These are phyloP conservation scores for Amiota minor DNA, from an alignment of 2,888 invertebrate species.

Conservation along the genomic window DNA sequence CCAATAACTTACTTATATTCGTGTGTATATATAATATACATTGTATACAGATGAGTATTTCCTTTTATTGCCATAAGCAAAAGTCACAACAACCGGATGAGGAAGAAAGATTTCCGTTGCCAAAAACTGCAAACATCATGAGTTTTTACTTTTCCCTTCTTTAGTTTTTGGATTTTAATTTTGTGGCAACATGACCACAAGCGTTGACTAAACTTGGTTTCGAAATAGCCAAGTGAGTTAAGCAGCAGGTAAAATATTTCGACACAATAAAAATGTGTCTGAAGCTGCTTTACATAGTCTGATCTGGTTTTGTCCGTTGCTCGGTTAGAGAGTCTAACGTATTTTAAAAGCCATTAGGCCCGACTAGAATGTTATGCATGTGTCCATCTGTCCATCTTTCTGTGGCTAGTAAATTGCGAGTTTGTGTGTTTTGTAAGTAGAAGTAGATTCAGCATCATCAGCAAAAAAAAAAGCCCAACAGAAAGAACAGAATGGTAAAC, in stretches of 20 bases:
- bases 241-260: conserved; percentile 9
- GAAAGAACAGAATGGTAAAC: not conserved
- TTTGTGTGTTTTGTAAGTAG: not conserved
- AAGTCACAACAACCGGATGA: not conserved
- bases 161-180: not conserved
- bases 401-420: too few species aligned
- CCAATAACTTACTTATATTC: too few species aligned
- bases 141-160: not conserved
- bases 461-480: not conserved
- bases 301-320: too few species aligned
- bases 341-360: conserved; percentile 19
- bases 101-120: not conserved
- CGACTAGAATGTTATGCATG: not conserved
- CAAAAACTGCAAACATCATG: conserved; percentile 16
- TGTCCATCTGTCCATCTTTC: not conserved
- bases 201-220: not conserved
- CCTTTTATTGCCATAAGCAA: not conserved
- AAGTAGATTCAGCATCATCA: conserved; percentile 9
- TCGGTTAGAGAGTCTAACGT: not conserved
- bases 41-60: too few species aligned
- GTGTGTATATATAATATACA: too few species aligned
- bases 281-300: not conserved
- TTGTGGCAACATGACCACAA: not conserved
- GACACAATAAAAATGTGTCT: conserved; percentile 15
- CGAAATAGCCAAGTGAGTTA: not conserved